These are phyloP conservation scores for Sterrhoptilus dennistouni DNA, from an alignment of 2,113 vertebrate species.

Conservation along the genomic window DNA sequence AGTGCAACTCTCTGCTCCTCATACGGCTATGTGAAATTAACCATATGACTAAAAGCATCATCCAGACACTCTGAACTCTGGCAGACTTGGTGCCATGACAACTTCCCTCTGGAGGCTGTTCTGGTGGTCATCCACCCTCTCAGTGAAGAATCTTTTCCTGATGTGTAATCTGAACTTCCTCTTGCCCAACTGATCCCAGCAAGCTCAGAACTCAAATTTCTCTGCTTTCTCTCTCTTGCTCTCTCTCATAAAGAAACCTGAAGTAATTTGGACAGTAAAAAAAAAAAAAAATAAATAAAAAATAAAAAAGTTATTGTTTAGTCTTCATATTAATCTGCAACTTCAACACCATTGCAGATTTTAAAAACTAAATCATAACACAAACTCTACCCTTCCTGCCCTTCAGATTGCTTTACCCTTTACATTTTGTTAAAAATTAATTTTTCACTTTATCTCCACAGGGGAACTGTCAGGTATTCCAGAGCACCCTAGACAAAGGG, in stretches of 20 bases:
- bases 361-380: not conserved
- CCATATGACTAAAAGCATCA: not conserved
- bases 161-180: not conserved
- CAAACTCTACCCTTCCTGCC: not conserved
- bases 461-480: not conserved
- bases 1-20: not conserved
- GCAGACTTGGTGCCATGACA: not conserved
- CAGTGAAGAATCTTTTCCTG: not conserved
- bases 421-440: not conserved
- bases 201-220: not conserved
- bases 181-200: not conserved
- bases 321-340: not conserved
- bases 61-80: not conserved
- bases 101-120: not conserved
- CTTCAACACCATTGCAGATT: not conserved
- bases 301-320: not conserved
- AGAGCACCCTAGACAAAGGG: not conserved
- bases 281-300: too few relatives aligned
- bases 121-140: accelerated
- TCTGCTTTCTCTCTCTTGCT: not conserved
- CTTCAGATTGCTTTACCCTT: not conserved
- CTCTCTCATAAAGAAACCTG: not conserved
- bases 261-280: not conserved
- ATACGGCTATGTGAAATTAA: not conserved
- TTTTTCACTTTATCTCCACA: not conserved